Evolutionary conservation across 2,888 invertebrate genomes (phyloP), one percentile per base, ranked within the genome.

Genomic region (Drosophila mayaguana): DNA sequence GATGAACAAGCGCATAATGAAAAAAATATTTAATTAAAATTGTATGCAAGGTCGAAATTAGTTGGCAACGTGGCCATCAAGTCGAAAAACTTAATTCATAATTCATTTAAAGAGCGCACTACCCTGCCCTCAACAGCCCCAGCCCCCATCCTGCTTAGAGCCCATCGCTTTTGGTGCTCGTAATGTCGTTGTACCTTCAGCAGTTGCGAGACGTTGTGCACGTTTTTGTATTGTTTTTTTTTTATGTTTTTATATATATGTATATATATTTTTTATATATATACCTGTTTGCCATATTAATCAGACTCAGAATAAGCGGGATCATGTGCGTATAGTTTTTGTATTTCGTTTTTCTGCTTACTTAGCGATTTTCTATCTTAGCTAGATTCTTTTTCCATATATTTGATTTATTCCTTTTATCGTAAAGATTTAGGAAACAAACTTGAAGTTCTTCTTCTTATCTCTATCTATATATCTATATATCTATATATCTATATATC

Each of bases 1-100:
- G 65, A 76, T 65, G 53, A 71, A 87, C 77, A 22, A 14, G 2
- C 14, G 40, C 18, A 56, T 32, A 42, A 55, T 55, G 40, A 56
- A 54, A 51, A 51, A 64, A 64, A 76, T 80, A 70, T 71, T 89
- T 90, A 89, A 90, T 86, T 90, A 86, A 90, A 86, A 90, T 83
- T 83, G 80, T 83, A 75, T 70, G 85, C 88, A 90, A 89, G 90
- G 89, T 90, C 83, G 65, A 78, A 81, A 87, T 89, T 87, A 83
- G 85, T 82, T 84, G 87, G 66, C 87, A 83, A 67, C 84, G 75
- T 88, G 89, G 76, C 86, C 89, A 72, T 88, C 88, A 86, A 82
- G 89, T 72, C 74, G 63, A 80, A 78, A 88, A 76, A 86, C 80
- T 81, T 86, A 86, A 88, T 84, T 82, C 81, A 89, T 89, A 89